phyloP scores from a whole-genome alignment of 2,888 invertebrate genomes.

The Eupithecia inturbata region DNA sequence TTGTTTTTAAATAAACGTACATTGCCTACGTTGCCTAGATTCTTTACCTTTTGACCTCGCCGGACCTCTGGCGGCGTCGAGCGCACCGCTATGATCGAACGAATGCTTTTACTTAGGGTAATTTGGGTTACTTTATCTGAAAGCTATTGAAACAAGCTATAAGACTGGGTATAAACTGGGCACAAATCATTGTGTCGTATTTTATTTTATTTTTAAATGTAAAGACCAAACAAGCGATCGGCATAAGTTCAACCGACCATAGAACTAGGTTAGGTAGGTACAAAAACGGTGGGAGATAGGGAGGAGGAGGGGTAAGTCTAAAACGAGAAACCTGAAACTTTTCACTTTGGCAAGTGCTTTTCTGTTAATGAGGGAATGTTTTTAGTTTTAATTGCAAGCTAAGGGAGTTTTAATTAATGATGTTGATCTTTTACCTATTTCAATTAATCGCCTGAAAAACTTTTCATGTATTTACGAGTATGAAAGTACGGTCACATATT shows the following conservation, averaged over 20 bases:
- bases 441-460: background rate
- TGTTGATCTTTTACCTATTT: background rate
- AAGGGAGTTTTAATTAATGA: background rate
- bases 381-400: conserved; percentile 1
- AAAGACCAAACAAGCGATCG: too few relatives aligned
- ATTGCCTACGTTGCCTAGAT: background rate
- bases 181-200: too few relatives aligned
- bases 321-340: conserved; percentile 6
- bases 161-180: too few relatives aligned
- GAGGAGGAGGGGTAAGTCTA: background rate
- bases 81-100: too few relatives aligned
- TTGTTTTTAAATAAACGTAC: background rate
- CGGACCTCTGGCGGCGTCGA: too few relatives aligned
- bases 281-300: background rate
- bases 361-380: background rate
- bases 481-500: too few relatives aligned
- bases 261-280: conserved; percentile 22
- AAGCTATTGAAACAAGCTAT: too few relatives aligned
- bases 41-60: too few relatives aligned
- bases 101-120: too few relatives aligned
- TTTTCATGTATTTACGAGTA: background rate
- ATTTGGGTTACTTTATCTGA: too few relatives aligned
- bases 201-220: too few relatives aligned
- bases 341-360: background rate
- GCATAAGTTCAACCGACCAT: background rate